These are phyloP conservation scores for Drosophila cyrtoloma DNA, from an alignment of 2,888 invertebrate species.

Conservation along the genomic window DNA sequence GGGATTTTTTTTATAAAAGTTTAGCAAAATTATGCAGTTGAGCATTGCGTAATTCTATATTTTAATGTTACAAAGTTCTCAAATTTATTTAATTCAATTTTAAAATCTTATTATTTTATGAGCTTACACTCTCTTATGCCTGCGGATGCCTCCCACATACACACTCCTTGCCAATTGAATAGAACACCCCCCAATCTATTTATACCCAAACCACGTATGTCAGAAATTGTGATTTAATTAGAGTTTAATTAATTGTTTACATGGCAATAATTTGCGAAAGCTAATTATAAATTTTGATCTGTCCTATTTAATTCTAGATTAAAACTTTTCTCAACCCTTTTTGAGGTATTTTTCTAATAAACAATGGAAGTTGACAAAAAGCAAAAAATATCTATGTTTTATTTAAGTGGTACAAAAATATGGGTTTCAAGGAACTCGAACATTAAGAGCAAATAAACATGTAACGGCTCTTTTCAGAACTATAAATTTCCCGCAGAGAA, in stretches of 20 bases:
- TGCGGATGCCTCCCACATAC: background rate
- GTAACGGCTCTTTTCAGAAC: background rate
- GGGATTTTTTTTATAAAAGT: background rate
- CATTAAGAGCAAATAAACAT: background rate
- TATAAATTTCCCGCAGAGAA: background rate
- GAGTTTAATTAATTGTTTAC: background rate
- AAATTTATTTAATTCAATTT: background rate
- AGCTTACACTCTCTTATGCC: background rate
- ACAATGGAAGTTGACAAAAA: background rate
- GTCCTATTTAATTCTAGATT: background rate
- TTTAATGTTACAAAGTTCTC: background rate
- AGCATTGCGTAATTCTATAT: background rate
- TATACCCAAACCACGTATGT: background rate
- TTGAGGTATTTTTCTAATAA: background rate
- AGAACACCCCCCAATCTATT: background rate
- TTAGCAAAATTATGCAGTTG: fast-evolving
- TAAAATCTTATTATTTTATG: background rate
- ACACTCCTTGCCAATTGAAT: background rate
- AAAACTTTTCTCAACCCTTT: background rate
- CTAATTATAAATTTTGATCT: background rate
- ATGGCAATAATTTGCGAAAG: background rate
- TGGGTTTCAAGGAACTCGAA: background rate
- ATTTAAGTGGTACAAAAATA: background rate
- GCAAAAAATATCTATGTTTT: background rate
- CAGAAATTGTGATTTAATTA: background rate